Percentiles rank a stretch among this genome's conserved stretches.
phyloP scores from a whole-genome alignment of 2,113 vertebrate genomes.

The Etheostoma cragini region DNA sequence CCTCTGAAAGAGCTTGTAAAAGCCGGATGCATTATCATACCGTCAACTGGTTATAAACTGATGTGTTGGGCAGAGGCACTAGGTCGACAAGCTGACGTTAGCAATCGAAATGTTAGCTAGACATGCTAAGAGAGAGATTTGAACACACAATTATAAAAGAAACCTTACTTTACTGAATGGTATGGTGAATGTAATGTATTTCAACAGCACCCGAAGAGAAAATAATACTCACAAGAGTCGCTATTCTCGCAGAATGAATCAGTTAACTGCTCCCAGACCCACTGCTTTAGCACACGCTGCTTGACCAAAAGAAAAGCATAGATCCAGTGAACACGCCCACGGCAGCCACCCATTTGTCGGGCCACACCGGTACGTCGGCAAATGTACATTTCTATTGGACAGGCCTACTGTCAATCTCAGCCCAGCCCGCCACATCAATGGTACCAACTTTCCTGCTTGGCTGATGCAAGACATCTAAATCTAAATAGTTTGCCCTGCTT shows the following conservation, averaged over 20 bases:
- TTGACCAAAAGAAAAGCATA: constrained; percentile 34
- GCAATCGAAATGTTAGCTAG: constrained; percentile 57
- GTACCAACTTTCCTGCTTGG: constrained; percentile 46
- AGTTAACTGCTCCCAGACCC: constrained; percentile 41
- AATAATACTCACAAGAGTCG: constrained; percentile 73
- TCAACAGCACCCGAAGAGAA: fast-evolving
- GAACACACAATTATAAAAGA: fast-evolving
- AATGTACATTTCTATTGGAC: constrained; percentile 63
- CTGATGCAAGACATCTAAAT: constrained; percentile 80
- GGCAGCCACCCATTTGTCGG: constrained; percentile 60
- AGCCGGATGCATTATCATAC: neutral
- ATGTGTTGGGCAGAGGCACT: neutral
- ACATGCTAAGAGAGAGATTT: neutral
- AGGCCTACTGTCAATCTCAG: constrained; percentile 55
- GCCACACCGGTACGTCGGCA: fast-evolving
- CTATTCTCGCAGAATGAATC: constrained; percentile 43
- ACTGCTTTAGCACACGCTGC: constrained; percentile 65
- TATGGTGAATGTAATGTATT: neutral
- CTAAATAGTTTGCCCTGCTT: neutral
- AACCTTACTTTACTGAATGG: neutral
- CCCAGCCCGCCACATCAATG: constrained; percentile 35
- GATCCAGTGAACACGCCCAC: constrained; percentile 20
- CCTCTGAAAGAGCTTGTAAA: neutral
- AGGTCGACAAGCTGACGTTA: constrained; percentile 53
- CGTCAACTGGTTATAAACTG: neutral